These are phyloP conservation scores for Diarsia dahlii DNA, from an alignment of 2,888 invertebrate species.

Conservation along the genomic window DNA sequence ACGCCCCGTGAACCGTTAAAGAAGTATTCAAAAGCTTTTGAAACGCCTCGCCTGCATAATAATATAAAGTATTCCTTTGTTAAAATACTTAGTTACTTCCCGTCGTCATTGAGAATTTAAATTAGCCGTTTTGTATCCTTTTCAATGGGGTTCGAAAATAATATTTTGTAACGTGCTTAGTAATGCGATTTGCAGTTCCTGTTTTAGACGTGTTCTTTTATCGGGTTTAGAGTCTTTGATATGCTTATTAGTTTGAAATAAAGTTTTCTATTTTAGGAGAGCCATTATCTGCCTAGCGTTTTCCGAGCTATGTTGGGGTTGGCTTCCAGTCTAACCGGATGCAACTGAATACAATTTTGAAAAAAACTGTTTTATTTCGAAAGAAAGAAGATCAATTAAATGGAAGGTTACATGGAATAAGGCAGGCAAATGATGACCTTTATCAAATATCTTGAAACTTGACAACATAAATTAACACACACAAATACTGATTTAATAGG, in stretches of 20 bases:
- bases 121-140: slow-evolving; percentile 53
- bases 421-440: no score
- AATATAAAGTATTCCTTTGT: slow-evolving; percentile 73
- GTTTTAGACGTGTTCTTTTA: slow-evolving; percentile 13
- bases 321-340: no score
- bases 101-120: slow-evolving; percentile 53
- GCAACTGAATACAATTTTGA: no score
- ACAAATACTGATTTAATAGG: no score
- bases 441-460: no score
- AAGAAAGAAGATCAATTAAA: no score
- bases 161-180: slow-evolving; percentile 17
- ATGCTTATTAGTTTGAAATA: background rate
- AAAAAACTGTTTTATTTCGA: no score
- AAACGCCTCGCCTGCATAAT: slow-evolving; percentile 61
- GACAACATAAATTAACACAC: no score
- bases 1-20: background rate
- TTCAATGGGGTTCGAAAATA: slow-evolving; percentile 49
- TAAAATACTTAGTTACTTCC: slow-evolving; percentile 52
- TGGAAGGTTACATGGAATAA: no score
- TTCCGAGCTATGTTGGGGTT: no score
- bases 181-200: slow-evolving; percentile 40
- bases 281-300: no score
- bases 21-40: slow-evolving; percentile 67
- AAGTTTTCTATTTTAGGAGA: no score
- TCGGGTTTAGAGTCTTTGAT: slow-evolving; percentile 10